Conservation (phyloP, 2,113 vertebrate genomes). For the Pardalotus punctatus region DNA sequence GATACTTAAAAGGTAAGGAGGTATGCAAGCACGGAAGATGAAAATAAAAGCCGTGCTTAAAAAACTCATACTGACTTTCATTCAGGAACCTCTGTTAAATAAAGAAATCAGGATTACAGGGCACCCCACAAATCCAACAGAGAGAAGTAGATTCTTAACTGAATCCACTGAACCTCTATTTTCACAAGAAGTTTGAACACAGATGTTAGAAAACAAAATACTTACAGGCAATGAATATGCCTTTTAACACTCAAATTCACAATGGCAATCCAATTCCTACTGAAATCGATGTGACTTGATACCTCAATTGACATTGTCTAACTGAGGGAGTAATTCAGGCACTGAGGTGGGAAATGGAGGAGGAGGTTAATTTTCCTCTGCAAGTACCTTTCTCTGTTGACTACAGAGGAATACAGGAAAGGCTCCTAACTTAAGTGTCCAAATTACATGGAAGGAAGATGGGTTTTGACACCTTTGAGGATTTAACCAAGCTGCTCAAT, state of each 20-base stretch:
- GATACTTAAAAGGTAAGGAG: not conserved
- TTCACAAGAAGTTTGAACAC: not conserved
- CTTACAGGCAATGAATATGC: not conserved
- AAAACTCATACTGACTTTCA: not conserved
- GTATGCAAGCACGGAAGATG: not conserved
- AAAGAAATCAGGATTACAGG: not conserved
- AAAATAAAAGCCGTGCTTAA: not conserved
- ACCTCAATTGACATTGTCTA: not conserved
- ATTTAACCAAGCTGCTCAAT: not conserved
- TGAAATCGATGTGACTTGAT: accelerated
- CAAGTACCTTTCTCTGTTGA: not conserved
- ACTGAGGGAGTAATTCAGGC: not conserved
- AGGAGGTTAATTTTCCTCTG: not conserved
- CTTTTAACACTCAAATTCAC: not conserved
- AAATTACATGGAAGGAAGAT: not conserved
- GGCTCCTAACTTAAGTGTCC: not conserved
- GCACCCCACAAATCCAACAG: not conserved
- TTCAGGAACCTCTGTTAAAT: not conserved
- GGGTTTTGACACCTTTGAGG: not conserved
- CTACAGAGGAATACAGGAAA: not conserved
- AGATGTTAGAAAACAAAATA: not conserved
- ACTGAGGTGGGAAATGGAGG: not conserved
- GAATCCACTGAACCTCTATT: not conserved
- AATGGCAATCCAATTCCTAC: not conserved
- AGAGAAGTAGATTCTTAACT: not conserved